Evolutionary conservation across 2,797 vertebrate genomes (phyloP).

Genomic region (Lophura swinhoii): DNA sequence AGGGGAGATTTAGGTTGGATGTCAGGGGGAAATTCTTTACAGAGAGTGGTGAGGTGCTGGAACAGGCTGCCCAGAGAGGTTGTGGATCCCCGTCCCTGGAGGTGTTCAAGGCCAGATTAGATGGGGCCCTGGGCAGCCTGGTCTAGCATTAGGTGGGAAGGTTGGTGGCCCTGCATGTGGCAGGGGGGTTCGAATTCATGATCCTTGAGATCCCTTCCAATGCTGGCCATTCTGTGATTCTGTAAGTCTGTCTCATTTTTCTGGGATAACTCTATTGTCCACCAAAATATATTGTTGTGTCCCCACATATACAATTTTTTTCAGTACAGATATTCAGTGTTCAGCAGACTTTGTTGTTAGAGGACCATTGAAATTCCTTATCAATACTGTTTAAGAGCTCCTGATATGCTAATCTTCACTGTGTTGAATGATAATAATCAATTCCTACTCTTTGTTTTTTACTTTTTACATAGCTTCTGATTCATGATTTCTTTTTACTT

Average conservation of each 20-base stretch:
- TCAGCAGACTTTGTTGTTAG: neutral
- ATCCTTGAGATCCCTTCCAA: too few relatives aligned
- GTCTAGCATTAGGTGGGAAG: too few relatives aligned
- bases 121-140: too few relatives aligned
- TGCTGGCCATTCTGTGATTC: too few relatives aligned
- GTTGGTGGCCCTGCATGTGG: too few relatives aligned
- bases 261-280: neutral
- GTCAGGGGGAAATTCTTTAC: too few relatives aligned
- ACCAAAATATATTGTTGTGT: neutral
- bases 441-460: constrained; percentile 24
- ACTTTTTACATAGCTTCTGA: constrained; percentile 10
- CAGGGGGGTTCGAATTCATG: too few relatives aligned
- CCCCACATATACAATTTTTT: neutral
- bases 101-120: too few relatives aligned
- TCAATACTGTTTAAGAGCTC: neutral
- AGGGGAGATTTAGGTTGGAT: too few relatives aligned
- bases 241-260: neutral
- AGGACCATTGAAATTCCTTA: constrained; percentile 20
- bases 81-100: too few relatives aligned
- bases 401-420: constrained; percentile 19
- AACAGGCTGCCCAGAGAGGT: too few relatives aligned
- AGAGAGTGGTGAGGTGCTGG: too few relatives aligned
- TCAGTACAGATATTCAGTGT: neutral
- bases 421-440: constrained; percentile 14
- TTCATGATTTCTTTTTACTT: neutral